A percentile compares a stretch with the other conserved stretches of the same genome.
phyloP scores from a whole-genome alignment of 1,140 invertebrate species.

The Rhizoglyphus robini region DNA sequence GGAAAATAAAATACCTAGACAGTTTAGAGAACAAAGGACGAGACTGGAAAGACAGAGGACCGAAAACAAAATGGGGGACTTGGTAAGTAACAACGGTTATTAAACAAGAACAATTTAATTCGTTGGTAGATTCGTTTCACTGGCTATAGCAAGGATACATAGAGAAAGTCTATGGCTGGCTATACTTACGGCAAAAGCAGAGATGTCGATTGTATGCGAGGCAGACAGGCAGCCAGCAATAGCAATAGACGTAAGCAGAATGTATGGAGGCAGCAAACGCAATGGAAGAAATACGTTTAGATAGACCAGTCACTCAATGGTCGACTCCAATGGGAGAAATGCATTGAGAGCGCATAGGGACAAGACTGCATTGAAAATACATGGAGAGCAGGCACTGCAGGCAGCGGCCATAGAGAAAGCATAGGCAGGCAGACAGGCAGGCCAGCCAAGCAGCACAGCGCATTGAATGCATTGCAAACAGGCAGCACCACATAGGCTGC shows the following conservation, averaged over 20 bases:
- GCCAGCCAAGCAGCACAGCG: not conserved
- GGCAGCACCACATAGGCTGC: not conserved
- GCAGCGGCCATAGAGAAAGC: no score
- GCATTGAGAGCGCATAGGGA: not conserved
- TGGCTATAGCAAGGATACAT: no score
- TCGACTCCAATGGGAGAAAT: not conserved
- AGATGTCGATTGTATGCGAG: not conserved
- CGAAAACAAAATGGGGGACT: no score
- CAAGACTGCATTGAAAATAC: not conserved
- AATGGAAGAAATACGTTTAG: not conserved
- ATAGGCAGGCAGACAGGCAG: not conserved
- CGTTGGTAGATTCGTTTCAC: not conserved
- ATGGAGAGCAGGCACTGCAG: not conserved
- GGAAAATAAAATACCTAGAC: no score
- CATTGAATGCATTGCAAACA: not conserved
- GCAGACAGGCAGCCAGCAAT: not conserved
- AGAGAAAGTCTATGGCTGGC: no score
- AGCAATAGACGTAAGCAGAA: conserved; percentile 10
- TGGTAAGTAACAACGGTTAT: no score
- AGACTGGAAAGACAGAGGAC: no score
- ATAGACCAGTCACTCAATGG: not conserved
- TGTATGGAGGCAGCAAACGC: not conserved
- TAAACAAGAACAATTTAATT: not conserved
- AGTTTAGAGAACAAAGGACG: no score
- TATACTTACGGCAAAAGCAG: not conserved